Evolutionary conservation across 1,140 invertebrate genomes (phyloP).

Genomic region (Bombus vancouverensis): DNA sequence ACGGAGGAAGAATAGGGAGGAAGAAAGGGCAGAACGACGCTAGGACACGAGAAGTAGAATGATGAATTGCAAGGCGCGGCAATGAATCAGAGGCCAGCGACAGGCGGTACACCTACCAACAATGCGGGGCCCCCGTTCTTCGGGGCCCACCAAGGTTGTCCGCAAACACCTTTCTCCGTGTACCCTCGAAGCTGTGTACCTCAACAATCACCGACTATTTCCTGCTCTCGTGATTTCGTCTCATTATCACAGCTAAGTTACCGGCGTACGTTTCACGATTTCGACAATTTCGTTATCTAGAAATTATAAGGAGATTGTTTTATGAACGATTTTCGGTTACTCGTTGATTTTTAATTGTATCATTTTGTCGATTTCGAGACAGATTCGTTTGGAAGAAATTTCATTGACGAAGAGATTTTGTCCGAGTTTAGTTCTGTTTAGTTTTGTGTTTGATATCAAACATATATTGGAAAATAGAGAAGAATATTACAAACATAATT

Average conservation of each 20-base stretch:
- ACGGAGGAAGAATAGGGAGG: conserved; percentile 13
- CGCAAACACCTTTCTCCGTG: conserved; percentile 64
- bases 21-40: conserved; percentile 58
- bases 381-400: too few species aligned
- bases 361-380: too few species aligned
- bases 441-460: too few species aligned
- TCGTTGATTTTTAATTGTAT: not conserved
- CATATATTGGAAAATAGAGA: too few species aligned
- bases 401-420: too few species aligned
- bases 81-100: conserved; percentile 74
- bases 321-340: not conserved
- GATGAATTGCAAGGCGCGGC: conserved; percentile 76
- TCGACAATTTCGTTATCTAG: too few species aligned
- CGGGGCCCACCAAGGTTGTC: conserved; percentile 66
- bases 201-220: conserved; percentile 58
- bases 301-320: not conserved
- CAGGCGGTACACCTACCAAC: conserved; percentile 68
- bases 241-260: conserved; percentile 13
- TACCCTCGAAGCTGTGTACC: conserved; percentile 36
- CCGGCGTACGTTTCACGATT: not conserved
- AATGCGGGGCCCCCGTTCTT: conserved; percentile 64
- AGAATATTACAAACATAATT: too few species aligned
- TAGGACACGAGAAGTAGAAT: conserved; percentile 73
- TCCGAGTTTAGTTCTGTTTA: too few species aligned
- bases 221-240: conserved; percentile 36